Evolutionary conservation across 2,888 invertebrate genomes (phyloP).

Genomic region (Melolontha melolontha): DNA sequence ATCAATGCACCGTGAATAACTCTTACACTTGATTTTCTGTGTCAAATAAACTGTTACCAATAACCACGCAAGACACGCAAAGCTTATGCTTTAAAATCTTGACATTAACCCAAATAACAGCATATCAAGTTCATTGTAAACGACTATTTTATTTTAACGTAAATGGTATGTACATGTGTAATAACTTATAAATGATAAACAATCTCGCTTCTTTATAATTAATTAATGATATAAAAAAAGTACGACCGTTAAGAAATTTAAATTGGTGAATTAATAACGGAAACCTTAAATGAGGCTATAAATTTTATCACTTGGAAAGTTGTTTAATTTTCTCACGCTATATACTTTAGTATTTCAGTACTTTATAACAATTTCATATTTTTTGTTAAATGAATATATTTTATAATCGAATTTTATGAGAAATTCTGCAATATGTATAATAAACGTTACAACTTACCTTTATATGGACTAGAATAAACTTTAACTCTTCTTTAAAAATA

Average conservation of each 20-base stretch:
- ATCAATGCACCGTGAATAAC: constrained; percentile 14
- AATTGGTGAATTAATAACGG: constrained; percentile 5
- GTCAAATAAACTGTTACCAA: constrained; percentile 35
- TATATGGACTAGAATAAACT: constrained; percentile 41
- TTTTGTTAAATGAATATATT: too few species aligned
- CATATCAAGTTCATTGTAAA: neutral
- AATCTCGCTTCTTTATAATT: neutral
- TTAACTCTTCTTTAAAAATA: constrained; percentile 40
- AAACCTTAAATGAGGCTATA: neutral
- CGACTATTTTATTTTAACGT: neutral
- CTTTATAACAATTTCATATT: too few species aligned
- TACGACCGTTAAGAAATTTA: neutral
- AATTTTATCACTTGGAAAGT: neutral
- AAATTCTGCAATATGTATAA: too few species aligned
- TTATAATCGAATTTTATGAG: too few species aligned
- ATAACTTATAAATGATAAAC: neutral
- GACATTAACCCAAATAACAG: constrained; percentile 29
- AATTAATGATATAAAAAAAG: neutral
- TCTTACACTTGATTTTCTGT: constrained; percentile 24
- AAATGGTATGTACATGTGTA: neutral
- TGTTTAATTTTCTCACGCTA: neutral
- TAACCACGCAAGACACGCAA: constrained; percentile 8
- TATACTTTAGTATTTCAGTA: too few species aligned
- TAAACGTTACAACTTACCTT: constrained; percentile 37
- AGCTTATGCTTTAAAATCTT: constrained; percentile 27